Evolutionary conservation across 2,113 vertebrate species (phyloP), one percentile per base, ranked within the genome.

Genomic region (Archocentrus centrarchus): DNA sequence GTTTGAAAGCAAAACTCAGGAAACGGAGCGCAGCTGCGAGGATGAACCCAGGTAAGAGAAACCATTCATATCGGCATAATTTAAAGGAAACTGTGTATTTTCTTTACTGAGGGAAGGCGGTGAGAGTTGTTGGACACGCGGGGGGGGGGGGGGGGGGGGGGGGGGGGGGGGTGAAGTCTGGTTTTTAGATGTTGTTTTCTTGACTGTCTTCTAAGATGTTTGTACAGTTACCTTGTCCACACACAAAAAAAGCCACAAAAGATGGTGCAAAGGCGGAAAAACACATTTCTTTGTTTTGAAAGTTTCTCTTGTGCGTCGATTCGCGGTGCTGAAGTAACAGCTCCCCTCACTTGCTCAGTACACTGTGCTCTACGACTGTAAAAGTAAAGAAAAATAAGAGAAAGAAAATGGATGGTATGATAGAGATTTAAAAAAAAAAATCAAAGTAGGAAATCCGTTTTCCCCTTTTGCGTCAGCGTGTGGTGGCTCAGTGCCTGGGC

Each of bases 41-140:
- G 90, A 95, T 93, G 93, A 81, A 13, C 58, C 76, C 77, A 87
- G 93, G 93, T 95, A 89, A 93, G 93, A 91, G 53, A 22, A 20
- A 80, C 77, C 2, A 76, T 70, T 20, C 30, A 24, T 20, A 44
- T 63, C 35, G 76, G 18, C 39, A 11, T 24, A 22, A 7, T 53
- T 73, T 53, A 27, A 17, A 3, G 22, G 41, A 27, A 68, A 7
- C 20, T 7, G 24, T 5, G 18, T 7, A 7, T 59, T 85, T 80
- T 60, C 1, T n/a, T 1, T 64, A 66, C 20, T 18, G 35, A 37
- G 20, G 11, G 22, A 0, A 0, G 15, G 3, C 30, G n/a, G 0
- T 4, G 22, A 50, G 66, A 53, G 24, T 53, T 53, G 24, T 20
- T 50, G 30, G 24, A 27, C 27, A 68, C 14, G 41, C 5, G 64